Percentiles rank a stretch among this genome's conserved stretches.
These are phyloP conservation scores for Clarias platycephalus DNA, from an alignment of 2,797 vertebrate species.

Conservation along the genomic window DNA sequence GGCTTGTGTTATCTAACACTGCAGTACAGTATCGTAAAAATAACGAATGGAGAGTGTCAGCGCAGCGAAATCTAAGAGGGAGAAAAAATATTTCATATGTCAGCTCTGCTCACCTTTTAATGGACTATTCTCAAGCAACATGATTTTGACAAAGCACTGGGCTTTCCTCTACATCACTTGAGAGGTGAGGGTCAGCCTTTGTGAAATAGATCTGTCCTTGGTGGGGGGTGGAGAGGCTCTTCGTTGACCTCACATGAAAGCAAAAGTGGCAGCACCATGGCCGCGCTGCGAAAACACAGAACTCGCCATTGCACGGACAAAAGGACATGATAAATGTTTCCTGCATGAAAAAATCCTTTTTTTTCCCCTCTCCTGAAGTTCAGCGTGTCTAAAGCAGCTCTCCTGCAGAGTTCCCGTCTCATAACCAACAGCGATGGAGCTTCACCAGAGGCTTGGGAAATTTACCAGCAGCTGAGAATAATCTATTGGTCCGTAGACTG, in stretches of 20 bases:
- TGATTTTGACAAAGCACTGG: constrained; percentile 74
- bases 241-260: constrained; percentile 59
- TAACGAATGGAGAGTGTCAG: constrained; percentile 79
- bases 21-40: constrained; percentile 76
- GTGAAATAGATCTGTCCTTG: constrained; percentile 75
- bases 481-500: neutral
- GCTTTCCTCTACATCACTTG: constrained; percentile 63
- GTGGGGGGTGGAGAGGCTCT: constrained; percentile 52
- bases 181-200: constrained; percentile 63
- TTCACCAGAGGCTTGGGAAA: constrained; percentile 22
- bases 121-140: constrained; percentile 75
- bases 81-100: constrained; percentile 75
- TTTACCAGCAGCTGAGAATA: constrained; percentile 20
- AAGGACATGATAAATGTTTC: constrained; percentile 58
- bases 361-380: constrained; percentile 17
- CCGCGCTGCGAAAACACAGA: constrained; percentile 38
- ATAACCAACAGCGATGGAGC: neutral
- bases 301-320: constrained; percentile 51
- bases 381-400: constrained; percentile 25
- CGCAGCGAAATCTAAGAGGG: constrained; percentile 69
- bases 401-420: constrained; percentile 15
- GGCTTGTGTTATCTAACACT: constrained; percentile 76
- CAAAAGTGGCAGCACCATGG: constrained; percentile 42
- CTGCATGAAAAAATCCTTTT: constrained; percentile 5
- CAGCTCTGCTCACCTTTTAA: constrained; percentile 78